These are phyloP conservation scores for Orthosia cruda DNA, from an alignment of 2,888 invertebrate genomes.

Conservation along the genomic window DNA sequence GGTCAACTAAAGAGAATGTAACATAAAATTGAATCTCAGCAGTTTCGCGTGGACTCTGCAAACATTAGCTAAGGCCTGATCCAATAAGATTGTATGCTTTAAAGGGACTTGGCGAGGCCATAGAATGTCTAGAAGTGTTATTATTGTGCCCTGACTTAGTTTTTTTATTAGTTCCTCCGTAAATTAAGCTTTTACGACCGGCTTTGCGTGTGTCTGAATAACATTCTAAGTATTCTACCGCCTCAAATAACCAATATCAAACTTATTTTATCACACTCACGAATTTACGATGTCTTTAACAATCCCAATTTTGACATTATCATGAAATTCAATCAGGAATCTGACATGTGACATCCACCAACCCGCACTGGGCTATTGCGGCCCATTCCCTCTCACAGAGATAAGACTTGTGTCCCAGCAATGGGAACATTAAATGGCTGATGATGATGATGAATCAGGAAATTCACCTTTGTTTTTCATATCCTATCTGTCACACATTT, in stretches of 20 bases:
- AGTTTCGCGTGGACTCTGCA: conserved; percentile 78
- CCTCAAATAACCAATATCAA: too few species aligned
- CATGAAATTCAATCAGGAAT: neutral
- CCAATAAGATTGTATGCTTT: conserved; percentile 85
- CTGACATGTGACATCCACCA: too few species aligned
- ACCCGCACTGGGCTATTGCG: too few species aligned
- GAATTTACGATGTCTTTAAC: too few species aligned
- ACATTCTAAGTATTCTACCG: neutral
- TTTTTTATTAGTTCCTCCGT: conserved; percentile 9
- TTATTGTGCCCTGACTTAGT: conserved; percentile 1
- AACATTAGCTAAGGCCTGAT: conserved; percentile 84
- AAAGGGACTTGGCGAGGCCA: conserved; percentile 74
- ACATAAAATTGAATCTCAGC: conserved; percentile 82
- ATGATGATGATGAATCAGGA: too few species aligned
- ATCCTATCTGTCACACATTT: too few species aligned
- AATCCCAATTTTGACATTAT: too few species aligned
- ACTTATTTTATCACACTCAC: neutral
- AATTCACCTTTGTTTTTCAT: neutral
- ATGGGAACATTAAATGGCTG: too few species aligned
- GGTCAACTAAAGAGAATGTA: conserved; percentile 77
- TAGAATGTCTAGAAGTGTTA: conserved; percentile 64
- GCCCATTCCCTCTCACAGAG: too few species aligned
- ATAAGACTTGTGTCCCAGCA: too few species aligned
- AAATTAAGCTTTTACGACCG: conserved; percentile 7
- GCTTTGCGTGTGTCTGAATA: neutral